Conservation (phyloP, 2,888 invertebrate species). For the Melipona bicolor region DNA sequence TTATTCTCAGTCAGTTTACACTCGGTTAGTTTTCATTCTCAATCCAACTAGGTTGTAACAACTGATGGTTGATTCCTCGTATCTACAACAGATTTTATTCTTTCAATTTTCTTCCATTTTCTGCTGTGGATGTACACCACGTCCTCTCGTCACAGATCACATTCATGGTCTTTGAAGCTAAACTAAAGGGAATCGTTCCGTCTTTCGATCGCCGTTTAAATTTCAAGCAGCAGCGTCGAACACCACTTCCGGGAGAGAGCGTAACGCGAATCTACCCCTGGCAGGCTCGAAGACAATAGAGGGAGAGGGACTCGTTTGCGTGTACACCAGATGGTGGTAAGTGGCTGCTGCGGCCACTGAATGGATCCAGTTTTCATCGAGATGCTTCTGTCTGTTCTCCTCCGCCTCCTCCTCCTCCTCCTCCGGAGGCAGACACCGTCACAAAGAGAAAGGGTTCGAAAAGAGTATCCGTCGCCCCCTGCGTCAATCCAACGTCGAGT, state of each 20-base stretch:
- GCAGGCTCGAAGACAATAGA: not conserved
- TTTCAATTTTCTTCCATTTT: not conserved
- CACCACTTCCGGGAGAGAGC: not conserved
- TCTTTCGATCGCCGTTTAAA: not conserved
- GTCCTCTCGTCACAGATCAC: not conserved
- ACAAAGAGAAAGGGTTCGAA: constrained; percentile 60
- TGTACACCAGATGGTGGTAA: constrained; percentile 48
- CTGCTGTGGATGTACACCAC: too few relatives aligned
- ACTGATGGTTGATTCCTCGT: too few relatives aligned
- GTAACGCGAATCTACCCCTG: not conserved
- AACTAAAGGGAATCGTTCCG: not conserved
- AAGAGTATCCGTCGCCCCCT: constrained; percentile 47
- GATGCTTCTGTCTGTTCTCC: constrained; percentile 39
- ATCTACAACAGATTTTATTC: not conserved
- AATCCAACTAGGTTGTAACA: too few relatives aligned
- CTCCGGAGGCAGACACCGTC: constrained; percentile 16
- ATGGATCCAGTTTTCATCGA: constrained; percentile 60
- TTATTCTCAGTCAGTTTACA: too few relatives aligned
- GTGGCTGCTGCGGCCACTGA: constrained; percentile 41
- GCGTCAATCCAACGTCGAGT: constrained; percentile 60
- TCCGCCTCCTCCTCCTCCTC: too few relatives aligned
- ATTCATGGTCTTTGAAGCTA: not conserved
- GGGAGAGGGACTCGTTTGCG: constrained; percentile 12
- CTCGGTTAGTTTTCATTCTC: too few relatives aligned
- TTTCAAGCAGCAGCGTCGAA: not conserved